phyloP scores from a whole-genome alignment of 2,113 vertebrate species.

The Bagarius yarrelli region DNA sequence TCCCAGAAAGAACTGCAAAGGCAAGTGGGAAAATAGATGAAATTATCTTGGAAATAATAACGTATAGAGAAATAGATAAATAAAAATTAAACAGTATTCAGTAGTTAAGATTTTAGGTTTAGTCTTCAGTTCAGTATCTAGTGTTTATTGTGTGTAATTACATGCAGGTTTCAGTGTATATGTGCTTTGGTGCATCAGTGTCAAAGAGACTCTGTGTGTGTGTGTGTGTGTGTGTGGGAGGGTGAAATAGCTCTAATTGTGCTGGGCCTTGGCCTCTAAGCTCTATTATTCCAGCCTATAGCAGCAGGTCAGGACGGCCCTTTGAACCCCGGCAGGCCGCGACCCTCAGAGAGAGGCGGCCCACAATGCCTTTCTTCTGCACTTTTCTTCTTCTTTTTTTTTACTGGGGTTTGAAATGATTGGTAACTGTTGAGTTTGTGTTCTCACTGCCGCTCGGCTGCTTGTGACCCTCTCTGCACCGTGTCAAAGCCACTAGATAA shows the following conservation, averaged over 20 bases:
- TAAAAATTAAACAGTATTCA: neutral
- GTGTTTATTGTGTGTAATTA: neutral
- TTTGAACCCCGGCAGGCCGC: slow-evolving; percentile 84
- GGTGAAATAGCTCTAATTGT: slow-evolving; percentile 90
- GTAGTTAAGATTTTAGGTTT: no score
- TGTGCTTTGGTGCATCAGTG: slow-evolving; percentile 15
- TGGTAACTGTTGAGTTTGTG: slow-evolving; percentile 85
- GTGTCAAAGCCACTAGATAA: slow-evolving; percentile 89
- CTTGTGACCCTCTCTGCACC: slow-evolving; percentile 78
- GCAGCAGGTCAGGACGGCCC: slow-evolving; percentile 80
- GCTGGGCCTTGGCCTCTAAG: slow-evolving; percentile 78
- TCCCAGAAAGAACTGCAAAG: neutral
- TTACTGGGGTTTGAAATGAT: slow-evolving; percentile 83
- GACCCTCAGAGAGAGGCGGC: slow-evolving; percentile 65
- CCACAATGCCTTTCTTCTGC: slow-evolving; percentile 74
- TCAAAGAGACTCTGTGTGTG: slow-evolving; percentile 23
- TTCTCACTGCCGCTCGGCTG: slow-evolving; percentile 79
- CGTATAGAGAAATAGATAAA: neutral
- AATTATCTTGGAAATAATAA: neutral
- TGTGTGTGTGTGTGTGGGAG: slow-evolving; percentile 42
- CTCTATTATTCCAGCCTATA: slow-evolving; percentile 80
- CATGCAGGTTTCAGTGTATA: neutral
- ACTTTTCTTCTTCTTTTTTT: slow-evolving; percentile 63
- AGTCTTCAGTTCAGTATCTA: no score
- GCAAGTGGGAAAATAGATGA: neutral